Evolutionary conservation across 2,888 invertebrate species (phyloP).

Genomic region (Vesta saturnalis): DNA sequence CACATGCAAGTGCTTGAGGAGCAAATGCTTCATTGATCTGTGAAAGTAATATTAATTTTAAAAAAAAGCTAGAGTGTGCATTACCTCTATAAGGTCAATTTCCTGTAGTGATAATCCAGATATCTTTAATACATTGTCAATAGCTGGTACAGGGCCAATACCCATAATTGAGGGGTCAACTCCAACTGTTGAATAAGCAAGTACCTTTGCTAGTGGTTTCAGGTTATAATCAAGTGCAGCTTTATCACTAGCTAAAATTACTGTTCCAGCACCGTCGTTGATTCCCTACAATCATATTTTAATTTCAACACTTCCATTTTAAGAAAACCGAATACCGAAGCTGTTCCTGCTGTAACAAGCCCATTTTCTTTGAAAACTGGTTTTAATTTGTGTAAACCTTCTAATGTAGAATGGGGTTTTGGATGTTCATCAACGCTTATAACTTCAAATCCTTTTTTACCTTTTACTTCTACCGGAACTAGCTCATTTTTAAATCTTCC

Average conservation of each 20-base stretch:
- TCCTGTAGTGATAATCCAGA: slow-evolving; percentile 84
- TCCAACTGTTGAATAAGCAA: slow-evolving; percentile 92
- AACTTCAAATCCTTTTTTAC: slow-evolving; percentile 83
- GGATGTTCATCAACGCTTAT: slow-evolving; percentile 94
- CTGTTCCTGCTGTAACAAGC: slow-evolving; percentile 92
- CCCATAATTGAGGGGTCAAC: slow-evolving; percentile 99
- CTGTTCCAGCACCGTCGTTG: slow-evolving; percentile 95
- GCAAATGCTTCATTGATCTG: slow-evolving; percentile 99
- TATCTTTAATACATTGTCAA: slow-evolving; percentile 82
- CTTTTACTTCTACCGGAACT: slow-evolving; percentile 82
- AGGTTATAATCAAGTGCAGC: slow-evolving; percentile 83
- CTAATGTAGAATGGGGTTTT: slow-evolving; percentile 86
- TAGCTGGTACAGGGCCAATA: slow-evolving; percentile 95
- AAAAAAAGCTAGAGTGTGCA: slow-evolving; percentile 35
- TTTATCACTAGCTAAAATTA: slow-evolving; percentile 91
- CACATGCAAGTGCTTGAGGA: slow-evolving; percentile 93
- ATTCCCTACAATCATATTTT: slow-evolving; percentile 76
- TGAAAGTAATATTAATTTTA: slow-evolving; percentile 18
- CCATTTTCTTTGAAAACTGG: slow-evolving; percentile 95
- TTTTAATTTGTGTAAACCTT: slow-evolving; percentile 84
- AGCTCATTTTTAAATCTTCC: slow-evolving; percentile 93
- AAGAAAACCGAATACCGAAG: slow-evolving; percentile 72
- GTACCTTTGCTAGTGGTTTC: slow-evolving; percentile 89
- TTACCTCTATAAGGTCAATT: slow-evolving; percentile 92
- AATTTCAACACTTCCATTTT: not conserved